phyloP scores from a whole-genome alignment of 2,888 invertebrate genomes.

The Auanema freiburgensis region DNA sequence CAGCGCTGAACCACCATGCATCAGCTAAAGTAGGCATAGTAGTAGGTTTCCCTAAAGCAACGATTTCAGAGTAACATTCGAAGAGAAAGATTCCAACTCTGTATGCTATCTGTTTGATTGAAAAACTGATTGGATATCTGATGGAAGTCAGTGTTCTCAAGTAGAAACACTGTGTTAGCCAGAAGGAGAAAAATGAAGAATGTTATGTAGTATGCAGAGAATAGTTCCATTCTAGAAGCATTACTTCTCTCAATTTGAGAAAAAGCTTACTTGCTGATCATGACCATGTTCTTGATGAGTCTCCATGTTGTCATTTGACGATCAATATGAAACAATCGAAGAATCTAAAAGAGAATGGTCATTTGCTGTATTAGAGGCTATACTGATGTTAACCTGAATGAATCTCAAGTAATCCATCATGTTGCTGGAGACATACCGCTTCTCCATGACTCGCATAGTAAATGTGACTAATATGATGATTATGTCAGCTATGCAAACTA shows the following conservation, averaged over 20 bases:
- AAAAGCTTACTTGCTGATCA: constrained; percentile 39
- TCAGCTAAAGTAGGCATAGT: constrained; percentile 41
- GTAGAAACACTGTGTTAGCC: constrained; percentile 23
- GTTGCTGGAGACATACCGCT: constrained; percentile 28
- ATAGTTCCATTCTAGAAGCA: constrained; percentile 34
- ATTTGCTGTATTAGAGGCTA: not conserved
- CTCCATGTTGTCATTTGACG: constrained; percentile 55
- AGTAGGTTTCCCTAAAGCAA: not conserved
- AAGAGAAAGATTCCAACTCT: not conserved
- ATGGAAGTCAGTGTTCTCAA: too few species aligned
- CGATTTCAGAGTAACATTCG: not conserved
- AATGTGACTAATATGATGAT: constrained; percentile 50
- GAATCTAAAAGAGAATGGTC: constrained; percentile 41
- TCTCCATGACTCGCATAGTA: constrained; percentile 38
- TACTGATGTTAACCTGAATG: constrained; percentile 28
- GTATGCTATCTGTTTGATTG: not conserved
- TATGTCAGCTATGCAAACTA: constrained; percentile 50
- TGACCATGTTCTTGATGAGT: constrained; percentile 47
- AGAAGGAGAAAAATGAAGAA: constrained; percentile 43
- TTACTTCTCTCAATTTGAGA: not conserved
- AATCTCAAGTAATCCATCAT: constrained; percentile 34
- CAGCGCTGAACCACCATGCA: constrained; percentile 56
- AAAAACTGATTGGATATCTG: too few species aligned
- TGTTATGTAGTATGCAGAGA: constrained; percentile 52
- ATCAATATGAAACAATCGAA: constrained; percentile 58